Evolutionary conservation across 2,797 vertebrate species (phyloP), one percentile per base, ranked within the genome.

Genomic region (Megalops cyprinoides): DNA sequence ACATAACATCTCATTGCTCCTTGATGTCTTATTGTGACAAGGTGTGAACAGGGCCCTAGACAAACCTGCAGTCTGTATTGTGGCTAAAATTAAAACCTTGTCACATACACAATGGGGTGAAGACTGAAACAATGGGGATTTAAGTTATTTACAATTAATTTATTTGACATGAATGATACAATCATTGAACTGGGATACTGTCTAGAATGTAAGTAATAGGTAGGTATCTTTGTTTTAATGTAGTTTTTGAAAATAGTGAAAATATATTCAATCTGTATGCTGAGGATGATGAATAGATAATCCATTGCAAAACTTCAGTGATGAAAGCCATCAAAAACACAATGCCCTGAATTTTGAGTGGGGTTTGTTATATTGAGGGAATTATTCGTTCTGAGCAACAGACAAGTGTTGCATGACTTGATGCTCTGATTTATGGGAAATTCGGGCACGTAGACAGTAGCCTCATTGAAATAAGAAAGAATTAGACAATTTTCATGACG

Each of bases 201-300:
- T n/a, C n/a, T n/a, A n/a, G n/a, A n/a, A n/a, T n/a, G n/a, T n/a
- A n/a, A n/a, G n/a, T n/a, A n/a, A n/a, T n/a, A n/a, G n/a, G 10
- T 14, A 56, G 6, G 25, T 42, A 20, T n/a, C 23, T 1, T 39
- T 60, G 12, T 56, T 56, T 62, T 62, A 62, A 3, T 25, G 20
- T 62, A 6, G 14, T 62, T 51, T 51, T 51, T 51, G 49, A 8
- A 7, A 51, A 49, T 51, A 51, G 49, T 51, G 49, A 51, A 7
- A 51, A n/a, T n/a, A n/a, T n/a, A 39, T 39, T 71, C 39, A 15
- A 71, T 18, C 28, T 71, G 10, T 71, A 28, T 7, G 23, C 18
- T 25, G 34, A 81, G 65, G 28, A 76, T 8, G 49, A 65, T 49
- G 28, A 67, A 65, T 62, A 75, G 53, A 76, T 49, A 56, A 49